phyloP scores from a whole-genome alignment of 2,888 invertebrate genomes.

The Oligia strigilis region DNA sequence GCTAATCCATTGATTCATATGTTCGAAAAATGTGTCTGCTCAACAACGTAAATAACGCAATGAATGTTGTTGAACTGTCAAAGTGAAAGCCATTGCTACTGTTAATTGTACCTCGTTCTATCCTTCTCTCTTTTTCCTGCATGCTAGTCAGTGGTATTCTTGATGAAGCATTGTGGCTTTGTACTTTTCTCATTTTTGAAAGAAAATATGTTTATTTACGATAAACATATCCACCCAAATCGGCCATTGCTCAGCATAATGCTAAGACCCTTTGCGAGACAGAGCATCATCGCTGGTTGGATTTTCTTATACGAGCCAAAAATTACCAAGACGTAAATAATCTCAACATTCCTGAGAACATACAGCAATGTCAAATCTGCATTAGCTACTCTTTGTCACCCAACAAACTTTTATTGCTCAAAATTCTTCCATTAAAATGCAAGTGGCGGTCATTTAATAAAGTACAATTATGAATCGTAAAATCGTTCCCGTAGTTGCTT shows the following conservation, averaged over 20 bases:
- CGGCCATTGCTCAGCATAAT: too few relatives aligned
- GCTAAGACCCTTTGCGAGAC: too few relatives aligned
- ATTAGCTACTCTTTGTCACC: conserved; percentile 52
- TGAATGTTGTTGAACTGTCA: not conserved
- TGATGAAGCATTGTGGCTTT: not conserved
- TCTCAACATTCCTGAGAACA: not conserved
- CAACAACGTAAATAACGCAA: not conserved
- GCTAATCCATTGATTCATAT: not conserved
- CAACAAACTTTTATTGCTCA: conserved; percentile 70
- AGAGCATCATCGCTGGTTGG: too few relatives aligned
- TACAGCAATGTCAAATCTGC: conserved; percentile 27
- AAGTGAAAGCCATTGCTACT: not conserved
- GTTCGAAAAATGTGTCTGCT: not conserved
- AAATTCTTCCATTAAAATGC: conserved; percentile 85
- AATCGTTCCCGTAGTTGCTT: conserved; percentile 87
- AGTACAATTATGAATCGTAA: conserved; percentile 90
- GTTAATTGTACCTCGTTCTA: not conserved
- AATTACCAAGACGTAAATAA: too few relatives aligned
- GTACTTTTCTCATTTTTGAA: not conserved
- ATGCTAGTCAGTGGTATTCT: not conserved
- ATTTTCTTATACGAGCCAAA: not conserved
- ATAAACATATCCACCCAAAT: too few relatives aligned
- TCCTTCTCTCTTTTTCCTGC: not conserved
- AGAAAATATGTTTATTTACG: not conserved
- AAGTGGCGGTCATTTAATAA: conserved; percentile 87